Evolutionary conservation across 2,113 vertebrate species (phyloP).

Genomic region (Octodon degus): DNA sequence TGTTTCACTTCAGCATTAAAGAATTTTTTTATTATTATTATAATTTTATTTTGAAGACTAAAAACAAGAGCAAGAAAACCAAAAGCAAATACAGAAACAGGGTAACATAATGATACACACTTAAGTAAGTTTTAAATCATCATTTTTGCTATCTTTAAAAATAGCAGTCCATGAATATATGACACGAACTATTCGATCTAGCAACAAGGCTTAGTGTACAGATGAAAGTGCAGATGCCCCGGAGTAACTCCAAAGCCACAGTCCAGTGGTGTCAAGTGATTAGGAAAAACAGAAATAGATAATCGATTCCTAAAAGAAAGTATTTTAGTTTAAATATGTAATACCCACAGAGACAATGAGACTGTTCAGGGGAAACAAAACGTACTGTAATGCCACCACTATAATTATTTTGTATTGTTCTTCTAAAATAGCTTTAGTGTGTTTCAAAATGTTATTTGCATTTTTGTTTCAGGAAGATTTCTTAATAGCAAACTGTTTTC

Average conservation of each 20-base stretch:
- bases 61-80: too few species aligned
- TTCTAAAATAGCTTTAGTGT: conserved; percentile 65
- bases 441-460: conserved; percentile 66
- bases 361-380: conserved; percentile 31
- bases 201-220: neutral
- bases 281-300: conserved; percentile 15
- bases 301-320: conserved; percentile 13
- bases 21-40: neutral
- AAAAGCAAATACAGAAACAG: too few species aligned
- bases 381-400: neutral
- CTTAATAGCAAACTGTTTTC: conserved; percentile 73
- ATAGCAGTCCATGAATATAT: neutral
- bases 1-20: conserved; percentile 37
- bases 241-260: neutral
- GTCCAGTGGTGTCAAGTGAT: neutral
- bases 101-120: too few species aligned
- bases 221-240: neutral
- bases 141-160: neutral
- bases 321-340: conserved; percentile 64
- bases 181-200: neutral
- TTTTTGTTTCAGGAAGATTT: conserved; percentile 73
- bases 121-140: neutral
- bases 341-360: neutral
- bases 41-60: too few species aligned
- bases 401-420: conserved; percentile 61